phyloP scores from a whole-genome alignment of 2,797 vertebrate genomes.

The Buphagus erythrorhynchus region DNA sequence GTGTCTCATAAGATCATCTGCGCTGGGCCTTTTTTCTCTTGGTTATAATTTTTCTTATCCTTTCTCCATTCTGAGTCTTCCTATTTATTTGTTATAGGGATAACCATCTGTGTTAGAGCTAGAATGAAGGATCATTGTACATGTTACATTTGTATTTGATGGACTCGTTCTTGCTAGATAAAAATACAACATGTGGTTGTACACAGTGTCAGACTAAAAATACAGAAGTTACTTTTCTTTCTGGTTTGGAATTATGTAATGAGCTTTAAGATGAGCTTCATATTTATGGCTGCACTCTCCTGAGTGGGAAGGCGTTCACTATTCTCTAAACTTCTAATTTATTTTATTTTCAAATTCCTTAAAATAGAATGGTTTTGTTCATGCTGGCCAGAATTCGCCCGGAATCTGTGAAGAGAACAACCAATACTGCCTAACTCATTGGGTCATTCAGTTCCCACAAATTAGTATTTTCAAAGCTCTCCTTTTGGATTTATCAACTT shows the following conservation, averaged over 20 bases:
- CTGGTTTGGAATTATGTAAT: neutral
- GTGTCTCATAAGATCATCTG: slow-evolving; percentile 57
- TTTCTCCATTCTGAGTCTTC: slow-evolving; percentile 52
- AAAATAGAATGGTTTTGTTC: neutral
- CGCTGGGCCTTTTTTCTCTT: slow-evolving; percentile 15
- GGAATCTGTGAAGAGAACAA: neutral
- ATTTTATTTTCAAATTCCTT: neutral
- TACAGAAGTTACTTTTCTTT: neutral
- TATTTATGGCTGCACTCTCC: neutral
- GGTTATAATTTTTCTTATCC: slow-evolving; percentile 68
- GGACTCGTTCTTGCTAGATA: slow-evolving; percentile 42
- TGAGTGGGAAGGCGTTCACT: neutral
- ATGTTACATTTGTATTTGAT: slow-evolving; percentile 65
- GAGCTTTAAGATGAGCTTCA: neutral
- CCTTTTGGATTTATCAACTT: neutral
- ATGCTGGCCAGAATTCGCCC: neutral
- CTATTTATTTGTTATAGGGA: slow-evolving; percentile 72
- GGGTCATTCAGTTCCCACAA: neutral
- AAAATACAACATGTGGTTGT: neutral
- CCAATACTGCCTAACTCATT: neutral
- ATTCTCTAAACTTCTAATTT: neutral
- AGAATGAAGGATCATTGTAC: slow-evolving; percentile 60
- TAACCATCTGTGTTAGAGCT: slow-evolving; percentile 70
- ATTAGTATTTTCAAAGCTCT: neutral
- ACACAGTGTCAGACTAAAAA: neutral